Percentiles rank a stretch among this genome's conserved stretches.
These are phyloP conservation scores for Semotilus atromaculatus DNA, from an alignment of 2,797 vertebrate species.

Conservation along the genomic window DNA sequence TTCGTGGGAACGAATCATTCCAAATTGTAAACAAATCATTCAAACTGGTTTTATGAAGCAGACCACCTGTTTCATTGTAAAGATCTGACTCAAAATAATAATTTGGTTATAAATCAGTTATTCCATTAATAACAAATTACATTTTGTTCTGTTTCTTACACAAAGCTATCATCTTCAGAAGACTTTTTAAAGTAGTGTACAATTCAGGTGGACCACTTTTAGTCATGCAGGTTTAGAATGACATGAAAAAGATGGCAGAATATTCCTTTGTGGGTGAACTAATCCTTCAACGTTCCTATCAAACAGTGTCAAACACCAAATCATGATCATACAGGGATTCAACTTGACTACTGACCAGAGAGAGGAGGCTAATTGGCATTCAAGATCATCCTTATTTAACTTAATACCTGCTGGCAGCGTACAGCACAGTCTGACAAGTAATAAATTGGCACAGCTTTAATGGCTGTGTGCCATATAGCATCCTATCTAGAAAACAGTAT, in stretches of 20 bases:
- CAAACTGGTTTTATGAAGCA: background rate
- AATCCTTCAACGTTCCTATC: background rate
- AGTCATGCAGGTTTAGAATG: background rate
- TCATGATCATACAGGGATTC: background rate
- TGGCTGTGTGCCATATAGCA: conserved; percentile 21
- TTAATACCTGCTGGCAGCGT: conserved; percentile 11
- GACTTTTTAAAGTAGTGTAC: too few species aligned
- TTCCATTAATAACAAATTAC: too few species aligned
- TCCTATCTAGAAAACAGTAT: conserved; percentile 36
- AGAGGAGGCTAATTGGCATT: conserved; percentile 15
- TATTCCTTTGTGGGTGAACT: background rate
- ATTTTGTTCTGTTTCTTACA: too few species aligned
- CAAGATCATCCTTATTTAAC: conserved; percentile 22
- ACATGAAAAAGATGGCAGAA: background rate
- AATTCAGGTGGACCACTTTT: background rate
- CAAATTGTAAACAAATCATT: background rate
- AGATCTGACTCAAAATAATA: background rate
- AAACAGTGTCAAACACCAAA: background rate
- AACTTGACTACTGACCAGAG: background rate
- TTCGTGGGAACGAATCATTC: background rate
- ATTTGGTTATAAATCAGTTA: background rate
- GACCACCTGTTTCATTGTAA: background rate
- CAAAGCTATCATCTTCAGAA: too few species aligned
- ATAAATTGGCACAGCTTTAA: conserved; percentile 37
- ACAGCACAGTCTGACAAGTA: conserved; percentile 37